These are phyloP conservation scores for Ridgeia piscesae DNA, from an alignment of 1,140 invertebrate species.

Conservation along the genomic window DNA sequence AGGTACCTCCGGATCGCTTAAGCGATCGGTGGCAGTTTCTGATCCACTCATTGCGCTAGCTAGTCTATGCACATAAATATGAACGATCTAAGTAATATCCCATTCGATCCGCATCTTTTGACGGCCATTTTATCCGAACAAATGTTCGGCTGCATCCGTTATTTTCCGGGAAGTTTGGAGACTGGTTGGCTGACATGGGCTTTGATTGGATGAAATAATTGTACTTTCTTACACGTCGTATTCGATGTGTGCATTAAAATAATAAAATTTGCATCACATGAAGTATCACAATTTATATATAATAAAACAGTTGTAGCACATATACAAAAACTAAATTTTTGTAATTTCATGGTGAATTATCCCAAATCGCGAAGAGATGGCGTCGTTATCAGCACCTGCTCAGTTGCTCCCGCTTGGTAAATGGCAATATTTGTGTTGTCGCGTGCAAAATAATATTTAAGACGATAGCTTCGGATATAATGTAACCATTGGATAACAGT, in stretches of 20 bases:
- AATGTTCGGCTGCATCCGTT: conserved; percentile 3
- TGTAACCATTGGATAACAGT: background rate
- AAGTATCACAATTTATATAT: background rate
- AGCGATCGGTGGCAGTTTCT: background rate
- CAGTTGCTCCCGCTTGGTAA: background rate
- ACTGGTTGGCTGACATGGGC: background rate
- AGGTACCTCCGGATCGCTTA: background rate
- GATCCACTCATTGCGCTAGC: background rate
- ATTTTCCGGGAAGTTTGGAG: conserved; percentile 4
- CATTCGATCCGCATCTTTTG: conserved; percentile 4
- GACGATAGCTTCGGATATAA: background rate
- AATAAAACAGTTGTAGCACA: background rate
- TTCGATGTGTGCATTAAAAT: background rate
- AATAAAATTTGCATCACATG: background rate
- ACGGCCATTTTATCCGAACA: conserved; percentile 4
- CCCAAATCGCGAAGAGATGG: background rate
- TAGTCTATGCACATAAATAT: background rate
- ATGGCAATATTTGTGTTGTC: background rate
- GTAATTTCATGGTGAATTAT: background rate
- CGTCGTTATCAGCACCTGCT: background rate
- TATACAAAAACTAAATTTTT: background rate
- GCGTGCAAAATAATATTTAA: background rate
- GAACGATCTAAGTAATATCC: background rate
- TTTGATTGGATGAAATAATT: background rate
- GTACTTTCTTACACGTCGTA: background rate